These are phyloP conservation scores for Fregata magnificens DNA, from an alignment of 2,113 vertebrate genomes.

Conservation along the genomic window DNA sequence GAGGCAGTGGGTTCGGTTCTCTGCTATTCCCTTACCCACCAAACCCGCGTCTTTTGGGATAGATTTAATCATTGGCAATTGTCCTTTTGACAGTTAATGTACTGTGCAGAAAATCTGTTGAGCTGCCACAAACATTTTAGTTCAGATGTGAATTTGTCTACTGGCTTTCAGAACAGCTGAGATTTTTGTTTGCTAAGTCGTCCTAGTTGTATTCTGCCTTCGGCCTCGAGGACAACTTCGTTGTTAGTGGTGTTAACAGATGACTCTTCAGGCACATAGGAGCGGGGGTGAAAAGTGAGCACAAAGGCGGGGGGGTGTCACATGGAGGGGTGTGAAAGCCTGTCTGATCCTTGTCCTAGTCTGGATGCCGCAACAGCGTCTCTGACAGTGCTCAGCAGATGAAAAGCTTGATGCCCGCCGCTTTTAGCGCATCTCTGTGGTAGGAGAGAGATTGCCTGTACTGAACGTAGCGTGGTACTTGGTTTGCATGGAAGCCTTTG, in stretches of 20 bases:
- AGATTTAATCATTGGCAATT: accelerated
- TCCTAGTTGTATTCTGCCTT: neutral
- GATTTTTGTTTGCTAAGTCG: neutral
- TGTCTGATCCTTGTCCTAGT: too few species aligned
- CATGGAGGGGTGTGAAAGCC: accelerated
- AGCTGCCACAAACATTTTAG: neutral
- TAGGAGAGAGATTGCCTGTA: neutral
- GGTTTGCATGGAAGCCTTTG: neutral
- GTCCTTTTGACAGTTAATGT: accelerated
- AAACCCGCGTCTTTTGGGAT: accelerated
- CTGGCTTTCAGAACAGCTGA: neutral
- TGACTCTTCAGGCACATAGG: accelerated
- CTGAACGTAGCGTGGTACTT: accelerated
- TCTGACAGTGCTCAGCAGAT: neutral
- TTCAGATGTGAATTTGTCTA: neutral
- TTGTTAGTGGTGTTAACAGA: accelerated
- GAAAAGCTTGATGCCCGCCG: accelerated
- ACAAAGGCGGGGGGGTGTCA: accelerated
- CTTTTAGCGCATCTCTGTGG: accelerated
- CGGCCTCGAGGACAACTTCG: neutral
- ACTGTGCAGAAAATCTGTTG: accelerated
- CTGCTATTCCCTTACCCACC: neutral
- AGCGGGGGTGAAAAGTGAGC: accelerated
- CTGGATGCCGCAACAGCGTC: too few species aligned
- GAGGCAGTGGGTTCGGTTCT: neutral